phyloP scores from a whole-genome alignment of 2,888 invertebrate species.

The Parascotia fuliginaria region DNA sequence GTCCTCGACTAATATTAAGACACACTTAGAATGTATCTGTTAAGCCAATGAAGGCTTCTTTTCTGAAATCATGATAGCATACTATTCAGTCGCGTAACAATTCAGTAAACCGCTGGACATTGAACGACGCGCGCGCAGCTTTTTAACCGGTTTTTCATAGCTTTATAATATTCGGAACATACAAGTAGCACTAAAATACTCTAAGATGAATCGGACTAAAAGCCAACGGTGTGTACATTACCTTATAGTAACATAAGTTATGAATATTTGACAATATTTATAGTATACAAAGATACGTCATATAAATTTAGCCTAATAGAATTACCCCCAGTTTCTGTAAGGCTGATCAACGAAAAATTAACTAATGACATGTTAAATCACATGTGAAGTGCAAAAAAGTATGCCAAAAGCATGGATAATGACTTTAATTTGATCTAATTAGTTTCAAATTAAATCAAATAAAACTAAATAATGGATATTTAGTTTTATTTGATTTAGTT shows the following conservation, averaged over 20 bases:
- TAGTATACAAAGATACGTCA: no score
- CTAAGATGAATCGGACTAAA: conserved; percentile 18
- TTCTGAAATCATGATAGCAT: conserved; percentile 43
- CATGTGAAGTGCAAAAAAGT: no score
- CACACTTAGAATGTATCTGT: conserved; percentile 46
- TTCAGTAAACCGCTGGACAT: conserved; percentile 54
- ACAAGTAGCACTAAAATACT: neutral
- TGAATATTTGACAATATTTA: no score
- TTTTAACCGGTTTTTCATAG: conserved; percentile 21
- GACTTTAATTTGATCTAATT: no score
- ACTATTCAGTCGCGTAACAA: conserved; percentile 43
- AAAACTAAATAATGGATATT: no score
- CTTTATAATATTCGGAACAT: conserved; percentile 9
- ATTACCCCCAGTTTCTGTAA: no score
- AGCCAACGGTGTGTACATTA: conserved; percentile 28
- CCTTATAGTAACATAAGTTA: neutral
- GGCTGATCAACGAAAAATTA: no score
- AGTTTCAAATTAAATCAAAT: no score
- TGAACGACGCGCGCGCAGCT: conserved; percentile 48
- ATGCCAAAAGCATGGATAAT: no score
- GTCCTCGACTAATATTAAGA: conserved; percentile 42
- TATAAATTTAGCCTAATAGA: no score
- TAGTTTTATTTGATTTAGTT: no score
- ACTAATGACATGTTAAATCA: no score
- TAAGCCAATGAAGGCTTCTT: conserved; percentile 50